Conservation (phyloP, 2,113 vertebrate genomes). For the Lampris megalopsis region DNA sequence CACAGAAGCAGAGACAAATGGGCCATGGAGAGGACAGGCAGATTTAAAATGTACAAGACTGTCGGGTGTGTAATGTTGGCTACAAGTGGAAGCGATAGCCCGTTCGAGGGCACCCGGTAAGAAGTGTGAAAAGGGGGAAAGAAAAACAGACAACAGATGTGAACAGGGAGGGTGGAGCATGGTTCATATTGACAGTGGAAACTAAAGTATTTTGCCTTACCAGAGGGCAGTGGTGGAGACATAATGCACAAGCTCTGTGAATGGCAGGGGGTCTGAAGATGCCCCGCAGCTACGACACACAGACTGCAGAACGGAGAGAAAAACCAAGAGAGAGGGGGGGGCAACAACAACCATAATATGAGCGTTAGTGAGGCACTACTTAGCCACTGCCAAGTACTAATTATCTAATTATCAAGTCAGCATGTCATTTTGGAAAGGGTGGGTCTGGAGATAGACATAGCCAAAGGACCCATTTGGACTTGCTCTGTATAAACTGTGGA, state of each 20-base stretch:
- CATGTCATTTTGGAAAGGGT: conserved; percentile 14
- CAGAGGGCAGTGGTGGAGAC: conserved; percentile 97
- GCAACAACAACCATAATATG: conserved; percentile 26
- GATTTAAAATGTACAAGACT: background rate
- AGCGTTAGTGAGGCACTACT: conserved; percentile 12
- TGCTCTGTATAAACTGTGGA: conserved; percentile 1
- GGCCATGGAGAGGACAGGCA: conserved; percentile 10
- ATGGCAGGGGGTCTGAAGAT: conserved; percentile 95
- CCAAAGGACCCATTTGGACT: background rate
- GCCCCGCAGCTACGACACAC: conserved; percentile 97
- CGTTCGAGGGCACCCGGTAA: conserved; percentile 26
- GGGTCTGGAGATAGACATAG: background rate
- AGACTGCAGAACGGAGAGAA: conserved; percentile 79
- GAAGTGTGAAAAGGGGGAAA: background rate
- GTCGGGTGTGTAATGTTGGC: background rate
- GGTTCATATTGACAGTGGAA: conserved; percentile 4
- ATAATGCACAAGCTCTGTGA: conserved; percentile 96
- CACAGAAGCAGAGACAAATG: background rate
- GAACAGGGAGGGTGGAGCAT: conserved; percentile 1
- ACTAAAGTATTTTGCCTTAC: conserved; percentile 80
- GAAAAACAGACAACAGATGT: conserved; percentile 17
- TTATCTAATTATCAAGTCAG: conserved; percentile 42
- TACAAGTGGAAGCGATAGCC: conserved; percentile 14
- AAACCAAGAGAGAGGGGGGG: conserved; percentile 9
- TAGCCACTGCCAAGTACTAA: conserved; percentile 22